Evolutionary conservation across 2,797 vertebrate genomes (phyloP).

Genomic region (Anguilla megastoma): DNA sequence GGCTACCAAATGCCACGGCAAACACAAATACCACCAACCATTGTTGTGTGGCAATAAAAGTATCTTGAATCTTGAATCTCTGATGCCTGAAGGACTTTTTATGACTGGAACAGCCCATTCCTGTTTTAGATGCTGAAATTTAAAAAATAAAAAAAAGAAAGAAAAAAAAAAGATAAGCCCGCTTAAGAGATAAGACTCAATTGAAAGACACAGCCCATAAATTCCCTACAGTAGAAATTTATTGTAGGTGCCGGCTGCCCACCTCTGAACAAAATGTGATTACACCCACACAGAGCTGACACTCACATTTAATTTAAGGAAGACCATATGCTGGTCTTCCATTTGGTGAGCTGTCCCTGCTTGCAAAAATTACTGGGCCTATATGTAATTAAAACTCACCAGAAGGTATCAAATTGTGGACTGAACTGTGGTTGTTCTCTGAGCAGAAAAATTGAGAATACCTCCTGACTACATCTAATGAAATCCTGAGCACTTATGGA

Average conservation of each 20-base stretch:
- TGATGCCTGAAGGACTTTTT: neutral
- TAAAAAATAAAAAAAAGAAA: too few species aligned
- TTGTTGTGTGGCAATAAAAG: neutral
- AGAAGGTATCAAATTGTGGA: neutral
- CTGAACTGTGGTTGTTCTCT: neutral
- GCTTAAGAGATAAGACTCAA: conserved; percentile 6
- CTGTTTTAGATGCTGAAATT: neutral
- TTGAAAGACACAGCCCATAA: conserved; percentile 18
- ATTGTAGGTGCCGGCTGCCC: neutral
- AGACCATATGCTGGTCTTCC: neutral
- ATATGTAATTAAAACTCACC: conserved; percentile 15
- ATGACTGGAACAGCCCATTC: neutral
- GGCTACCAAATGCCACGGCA: neutral
- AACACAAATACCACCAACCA: neutral
- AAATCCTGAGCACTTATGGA: neutral
- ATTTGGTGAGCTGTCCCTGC: neutral
- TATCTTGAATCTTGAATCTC: neutral
- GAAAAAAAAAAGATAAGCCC: neutral
- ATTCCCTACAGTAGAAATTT: neutral
- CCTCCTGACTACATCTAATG: neutral
- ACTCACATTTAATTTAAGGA: conserved; percentile 11
- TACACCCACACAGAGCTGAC: neutral
- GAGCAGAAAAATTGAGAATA: neutral
- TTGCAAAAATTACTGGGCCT: neutral
- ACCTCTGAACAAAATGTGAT: neutral